These are phyloP conservation scores for Aptenodytes patagonicus DNA, from an alignment of 2,113 vertebrate species.

Conservation along the genomic window DNA sequence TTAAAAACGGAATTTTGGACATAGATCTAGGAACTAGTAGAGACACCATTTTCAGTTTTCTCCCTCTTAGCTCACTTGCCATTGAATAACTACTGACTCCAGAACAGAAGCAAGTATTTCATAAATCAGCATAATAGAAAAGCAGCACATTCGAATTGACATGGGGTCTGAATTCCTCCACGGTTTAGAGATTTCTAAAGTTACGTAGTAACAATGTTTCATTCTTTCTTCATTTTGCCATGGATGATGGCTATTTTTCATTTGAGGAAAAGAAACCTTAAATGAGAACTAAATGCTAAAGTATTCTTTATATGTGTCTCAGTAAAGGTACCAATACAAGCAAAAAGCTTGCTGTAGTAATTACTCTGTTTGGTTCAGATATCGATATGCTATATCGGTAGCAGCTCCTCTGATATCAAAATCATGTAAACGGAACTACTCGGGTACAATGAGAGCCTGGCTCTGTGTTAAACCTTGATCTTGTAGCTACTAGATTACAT, in stretches of 20 bases:
- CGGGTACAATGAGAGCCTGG: not conserved
- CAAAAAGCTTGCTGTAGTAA: not conserved
- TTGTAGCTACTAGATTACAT: not conserved
- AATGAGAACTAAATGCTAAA: not conserved
- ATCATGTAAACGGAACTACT: not conserved
- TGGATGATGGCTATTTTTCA: not conserved
- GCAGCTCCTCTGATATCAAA: not conserved
- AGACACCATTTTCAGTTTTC: not conserved
- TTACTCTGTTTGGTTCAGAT: not conserved
- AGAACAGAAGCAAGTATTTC: not conserved
- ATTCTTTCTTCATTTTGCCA: not conserved
- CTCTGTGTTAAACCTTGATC: not conserved
- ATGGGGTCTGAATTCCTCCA: not conserved
- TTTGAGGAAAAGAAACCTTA: not conserved
- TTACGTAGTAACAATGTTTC: not conserved
- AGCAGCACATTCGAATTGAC: not conserved
- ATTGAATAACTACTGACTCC: not conserved
- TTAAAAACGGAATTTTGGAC: not conserved
- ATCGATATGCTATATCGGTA: not conserved
- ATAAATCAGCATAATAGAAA: not conserved
- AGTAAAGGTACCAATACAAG: not conserved
- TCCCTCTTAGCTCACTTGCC: not conserved
- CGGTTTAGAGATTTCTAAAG: not conserved
- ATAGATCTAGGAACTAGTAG: not conserved
- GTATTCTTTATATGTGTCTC: not conserved